Evolutionary conservation across 2,113 vertebrate genomes (phyloP).

Genomic region (Scomber scombrus): DNA sequence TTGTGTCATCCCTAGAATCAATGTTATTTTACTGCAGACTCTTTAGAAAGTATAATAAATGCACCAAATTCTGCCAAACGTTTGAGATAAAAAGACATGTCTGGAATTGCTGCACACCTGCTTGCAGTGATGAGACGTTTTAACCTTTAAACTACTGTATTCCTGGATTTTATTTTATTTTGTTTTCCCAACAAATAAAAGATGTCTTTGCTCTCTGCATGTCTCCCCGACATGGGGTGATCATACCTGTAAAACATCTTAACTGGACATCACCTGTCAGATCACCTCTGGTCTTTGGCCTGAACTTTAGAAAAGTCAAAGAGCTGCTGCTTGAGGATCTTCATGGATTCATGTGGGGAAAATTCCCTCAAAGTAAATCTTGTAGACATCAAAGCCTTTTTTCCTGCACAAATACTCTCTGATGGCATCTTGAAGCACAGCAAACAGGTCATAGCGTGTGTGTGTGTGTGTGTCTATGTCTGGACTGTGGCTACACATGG

Average conservation of each 20-base stretch:
- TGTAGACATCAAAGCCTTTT: conserved; percentile 68
- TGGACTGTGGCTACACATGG: conserved; percentile 40
- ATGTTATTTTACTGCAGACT: neutral
- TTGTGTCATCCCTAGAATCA: neutral
- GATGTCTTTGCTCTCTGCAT: neutral
- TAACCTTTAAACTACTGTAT: conserved; percentile 9
- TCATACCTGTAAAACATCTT: conserved; percentile 10
- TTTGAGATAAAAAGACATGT: conserved; percentile 1
- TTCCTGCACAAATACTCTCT: conserved; percentile 45
- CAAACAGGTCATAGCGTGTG: conserved; percentile 36
- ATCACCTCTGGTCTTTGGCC: conserved; percentile 39
- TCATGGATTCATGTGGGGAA: conserved; percentile 35
- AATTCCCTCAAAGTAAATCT: conserved; percentile 68
- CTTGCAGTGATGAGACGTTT: neutral
- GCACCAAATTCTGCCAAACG: neutral
- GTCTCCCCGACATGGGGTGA: neutral
- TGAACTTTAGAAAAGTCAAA: conserved; percentile 47
- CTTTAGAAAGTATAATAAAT: conserved; percentile 7
- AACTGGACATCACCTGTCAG: conserved; percentile 4
- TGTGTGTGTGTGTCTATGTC: conserved; percentile 31
- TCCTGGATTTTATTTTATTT: neutral
- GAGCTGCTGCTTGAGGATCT: conserved; percentile 30
- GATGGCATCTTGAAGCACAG: conserved; percentile 65
- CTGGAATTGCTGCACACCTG: neutral
- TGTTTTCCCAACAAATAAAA: conserved; percentile 3